Base-by-base conservation (phyloP, 2,888 invertebrate species). In the Amblyteles armatorius region DNA sequence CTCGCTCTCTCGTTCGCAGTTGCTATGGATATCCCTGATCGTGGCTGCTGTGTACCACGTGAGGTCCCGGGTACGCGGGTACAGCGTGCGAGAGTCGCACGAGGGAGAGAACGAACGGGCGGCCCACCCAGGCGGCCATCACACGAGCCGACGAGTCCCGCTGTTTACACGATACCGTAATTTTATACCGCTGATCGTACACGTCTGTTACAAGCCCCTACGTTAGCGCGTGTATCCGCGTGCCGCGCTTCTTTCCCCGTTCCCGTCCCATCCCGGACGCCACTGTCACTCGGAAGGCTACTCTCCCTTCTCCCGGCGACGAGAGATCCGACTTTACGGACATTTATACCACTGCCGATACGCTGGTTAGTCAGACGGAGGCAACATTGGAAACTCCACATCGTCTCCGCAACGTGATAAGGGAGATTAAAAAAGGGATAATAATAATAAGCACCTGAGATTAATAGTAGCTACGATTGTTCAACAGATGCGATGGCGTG, bases 111-210 rank as follows among this genome's bases (percentile, higher is more conserved):
- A 63, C 67, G 72, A 55, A 67, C 81, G 71, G 81, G 79, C 57
- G 90, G 92, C 91, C 92, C 93, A 93, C 92, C 92, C 92, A 92
- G 84, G 92, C 91, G 88, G 91, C 90, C 92, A 93, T 92, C 92
- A 93, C 90, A 92, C 91, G 91, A 86, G 92, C 93, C 92, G 93
- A 92, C 91, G 90, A 91, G 90, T 90, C 89, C 87, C 90, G 88
- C 86, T 93, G 92, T 93, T 92, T 93, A 92, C 92, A 92, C 90
- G 90, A 91, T 91, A 90, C 89, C 89, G 93, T 93, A 91, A 93
- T 93, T 93, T 92, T 92, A 92, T 92, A 92, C 92, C 91, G 89
- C 92, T 90, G 92, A 92, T 92, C 92, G 90, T 87, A 86, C 87
- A 87, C 85, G 88, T 86, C 86, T 88, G 87, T 87, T 88, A 84